Base-by-base conservation (phyloP, 2,888 invertebrate genomes). In the Andricus quercusramuli region DNA sequence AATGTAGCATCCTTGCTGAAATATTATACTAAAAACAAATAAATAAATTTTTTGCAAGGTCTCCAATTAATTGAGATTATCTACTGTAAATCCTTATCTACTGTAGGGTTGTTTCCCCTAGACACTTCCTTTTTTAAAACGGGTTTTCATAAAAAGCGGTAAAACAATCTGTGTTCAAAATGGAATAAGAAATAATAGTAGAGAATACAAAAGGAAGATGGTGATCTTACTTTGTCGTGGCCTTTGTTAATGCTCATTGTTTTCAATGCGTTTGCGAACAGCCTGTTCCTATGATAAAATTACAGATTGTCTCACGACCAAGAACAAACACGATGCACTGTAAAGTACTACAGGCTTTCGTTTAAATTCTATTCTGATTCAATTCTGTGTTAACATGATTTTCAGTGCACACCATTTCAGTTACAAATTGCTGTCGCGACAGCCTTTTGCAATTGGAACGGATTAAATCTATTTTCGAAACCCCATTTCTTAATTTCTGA, bases 231-330 rank as follows among this genome's bases (percentile, higher is more conserved):
- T 37, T 66, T 66, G 66, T 37, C 37, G 78, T 51, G 78, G 79
- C 80, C 79, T 68, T 80, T 66, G 80, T 83, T 83, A 84, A 84
- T 83, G 83, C 83, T 80, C 84, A 84, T 84, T 84, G 83, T 84
- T 84, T 67, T 83, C 81, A 78, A 83, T 84, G 82, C 83, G 68
- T 80, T 78, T 79, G 64, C 81, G 80, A 70, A 67, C 82, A 76
- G 77, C 78, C 82, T 80, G 77, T 81, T 78, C 82, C 80, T 79
- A 82, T 83, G 79, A 82, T 83, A 80, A 84, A 82, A 80, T 83
- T 81, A 81, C 83, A 59, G 66, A 78, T 81, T 82, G 79, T 84
- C 84, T 81, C 84, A 83, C 84, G 84, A 59, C 74, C 65, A 77
- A n/a, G 82, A 78, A 84, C 79, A 77, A 80, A 79, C 67, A 67